Base-by-base conservation (phyloP, 2,113 vertebrate species). In the Cinclus cinclus region DNA sequence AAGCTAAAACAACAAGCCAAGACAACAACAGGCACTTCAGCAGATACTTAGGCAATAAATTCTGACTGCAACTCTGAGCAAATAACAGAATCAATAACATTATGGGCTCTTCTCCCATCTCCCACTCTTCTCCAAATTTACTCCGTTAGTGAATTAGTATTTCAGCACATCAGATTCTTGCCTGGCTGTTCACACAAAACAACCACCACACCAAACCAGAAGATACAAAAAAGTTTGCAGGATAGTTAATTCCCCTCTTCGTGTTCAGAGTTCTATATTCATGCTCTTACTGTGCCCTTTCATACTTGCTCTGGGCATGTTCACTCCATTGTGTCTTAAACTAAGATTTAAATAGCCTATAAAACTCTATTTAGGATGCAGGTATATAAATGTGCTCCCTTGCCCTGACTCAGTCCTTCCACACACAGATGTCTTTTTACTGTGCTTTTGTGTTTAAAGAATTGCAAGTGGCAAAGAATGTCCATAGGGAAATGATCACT, bases 361-460 rank as follows among this genome's bases (percentile, higher is more conserved):
- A 23, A 58, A 87, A 37, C 1, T 41, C 16, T 55, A 0, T 41
- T 58, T 46, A 42, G 2, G 11, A 16, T 76, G 10, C 7, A 77
- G 16, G 6, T 23, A 13, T 14, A 15, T 22, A 44, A 75, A 35
- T 46, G 27, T 49, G 5, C 10, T 53, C 9, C 15, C 9, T 3
- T 3, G 1, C 5, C 4, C 3, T 4, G 1, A 6, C 5, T 11
- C 14, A 53, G 4, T n/a, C 10, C 8, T 63, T 77, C 41, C 37
- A 49, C 53, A 6, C 4, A 4, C 3, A 68, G 23, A 64, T 52
- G 9, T 52, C 11, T 44, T 41, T 90, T 63, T 50, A n/a, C 4
- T 65, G 9, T 37, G 25, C 18, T 2, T 12, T 67, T 68, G 4
- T 21, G 9, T 63, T 79, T 55, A 80, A 58, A n/a, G 14, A 73